Conservation (phyloP, 2,888 invertebrate species). For the Corbicula japonica region DNA sequence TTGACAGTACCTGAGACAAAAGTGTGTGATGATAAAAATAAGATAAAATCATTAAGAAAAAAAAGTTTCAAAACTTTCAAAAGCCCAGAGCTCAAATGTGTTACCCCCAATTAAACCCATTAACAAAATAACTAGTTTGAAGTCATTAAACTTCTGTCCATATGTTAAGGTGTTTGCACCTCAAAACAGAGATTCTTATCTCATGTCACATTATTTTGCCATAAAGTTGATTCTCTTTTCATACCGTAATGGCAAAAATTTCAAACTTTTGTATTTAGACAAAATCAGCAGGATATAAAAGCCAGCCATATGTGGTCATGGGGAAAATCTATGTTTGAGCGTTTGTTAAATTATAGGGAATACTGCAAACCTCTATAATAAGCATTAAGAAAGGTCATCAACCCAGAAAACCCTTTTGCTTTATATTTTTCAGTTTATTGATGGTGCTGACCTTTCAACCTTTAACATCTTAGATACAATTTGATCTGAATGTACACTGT, state of each 20-base stretch:
- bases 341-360: too few species aligned
- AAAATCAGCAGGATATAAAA: conserved; percentile 2
- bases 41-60: conserved; percentile 8
- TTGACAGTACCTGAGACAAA: background rate
- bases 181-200: conserved; percentile 39
- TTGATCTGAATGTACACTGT: too few species aligned
- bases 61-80: conserved; percentile 14
- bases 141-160: background rate
- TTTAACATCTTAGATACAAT: too few species aligned
- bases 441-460: too few species aligned
- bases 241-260: conserved; percentile 24
- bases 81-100: conserved; percentile 20
- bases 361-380: too few species aligned
- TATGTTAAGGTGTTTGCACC: conserved; percentile 32
- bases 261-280: conserved; percentile 7
- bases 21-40: background rate
- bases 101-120: conserved; percentile 45
- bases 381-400: too few species aligned
- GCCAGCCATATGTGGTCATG: conserved; percentile 35
- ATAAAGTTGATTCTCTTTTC: conserved; percentile 36
- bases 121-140: conserved; percentile 34
- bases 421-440: too few species aligned
- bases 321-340: too few species aligned
- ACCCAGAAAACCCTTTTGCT: too few species aligned
- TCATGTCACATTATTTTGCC: conserved; percentile 31